Conservation (phyloP, 2,797 vertebrate species). For the Rhabdophis nuchalis region DNA sequence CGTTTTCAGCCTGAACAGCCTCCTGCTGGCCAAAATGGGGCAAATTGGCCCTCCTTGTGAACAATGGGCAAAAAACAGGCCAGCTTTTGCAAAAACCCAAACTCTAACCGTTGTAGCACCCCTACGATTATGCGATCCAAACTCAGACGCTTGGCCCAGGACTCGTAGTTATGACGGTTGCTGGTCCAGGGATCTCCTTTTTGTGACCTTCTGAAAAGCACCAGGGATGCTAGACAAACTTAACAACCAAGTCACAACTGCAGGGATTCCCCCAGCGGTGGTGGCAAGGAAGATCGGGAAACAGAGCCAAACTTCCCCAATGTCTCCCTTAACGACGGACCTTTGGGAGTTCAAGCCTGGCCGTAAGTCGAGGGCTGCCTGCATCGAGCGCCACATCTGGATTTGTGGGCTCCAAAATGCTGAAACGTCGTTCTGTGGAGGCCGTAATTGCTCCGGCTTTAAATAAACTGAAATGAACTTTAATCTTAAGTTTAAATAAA, state of each 20-base stretch:
- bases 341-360: neutral
- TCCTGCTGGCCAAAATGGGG: no score
- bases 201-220: neutral
- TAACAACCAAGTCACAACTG: neutral
- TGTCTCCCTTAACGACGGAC: neutral
- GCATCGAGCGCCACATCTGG: neutral
- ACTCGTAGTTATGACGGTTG: neutral
- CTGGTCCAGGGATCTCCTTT: rapidly evolving
- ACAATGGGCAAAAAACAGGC: no score
- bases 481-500: neutral
- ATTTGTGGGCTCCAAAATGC: neutral
- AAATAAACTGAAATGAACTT: neutral
- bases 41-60: no score
- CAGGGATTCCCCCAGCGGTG: neutral
- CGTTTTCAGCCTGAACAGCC: no score
- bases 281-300: neutral
- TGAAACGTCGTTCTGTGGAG: neutral
- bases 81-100: no score
- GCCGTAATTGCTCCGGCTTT: neutral
- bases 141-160: no score
- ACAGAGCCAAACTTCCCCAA: neutral
- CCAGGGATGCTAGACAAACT: neutral
- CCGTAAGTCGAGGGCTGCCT: neutral
- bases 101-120: no score
- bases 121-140: no score